Conservation (phyloP, 2,888 invertebrate species). For the Euplexia lucipara region DNA sequence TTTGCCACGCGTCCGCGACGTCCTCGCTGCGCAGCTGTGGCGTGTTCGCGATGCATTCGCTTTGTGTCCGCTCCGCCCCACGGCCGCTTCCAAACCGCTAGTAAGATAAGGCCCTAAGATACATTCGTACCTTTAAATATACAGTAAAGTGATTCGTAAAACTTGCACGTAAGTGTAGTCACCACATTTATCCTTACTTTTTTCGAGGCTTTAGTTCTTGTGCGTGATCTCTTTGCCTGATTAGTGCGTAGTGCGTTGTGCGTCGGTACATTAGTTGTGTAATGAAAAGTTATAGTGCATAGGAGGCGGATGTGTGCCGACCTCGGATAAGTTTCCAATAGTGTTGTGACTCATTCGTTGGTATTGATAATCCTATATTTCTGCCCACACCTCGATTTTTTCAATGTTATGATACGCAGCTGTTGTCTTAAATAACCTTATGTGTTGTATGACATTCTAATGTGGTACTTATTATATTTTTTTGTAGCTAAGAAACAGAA, state of each 20-base stretch:
- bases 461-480: not conserved
- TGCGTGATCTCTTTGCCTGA: constrained; percentile 62
- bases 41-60: too few relatives aligned
- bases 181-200: constrained; percentile 59
- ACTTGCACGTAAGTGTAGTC: constrained; percentile 61
- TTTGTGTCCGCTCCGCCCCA: too few relatives aligned
- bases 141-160: constrained; percentile 54
- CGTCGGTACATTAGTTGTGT: constrained; percentile 59
- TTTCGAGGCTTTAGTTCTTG: constrained; percentile 56
- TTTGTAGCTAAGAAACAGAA: not conserved
- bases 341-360: constrained; percentile 73
- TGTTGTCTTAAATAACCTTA: constrained; percentile 48
- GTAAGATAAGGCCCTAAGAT: too few relatives aligned
- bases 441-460: constrained; percentile 38
- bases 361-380: constrained; percentile 67
- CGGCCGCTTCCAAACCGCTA: too few relatives aligned
- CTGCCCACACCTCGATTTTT: constrained; percentile 69
- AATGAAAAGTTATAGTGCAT: constrained; percentile 65
- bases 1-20: too few relatives aligned
- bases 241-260: constrained; percentile 41
- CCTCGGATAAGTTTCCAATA: constrained; percentile 81
- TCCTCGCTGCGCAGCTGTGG: too few relatives aligned
- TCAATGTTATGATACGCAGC: constrained; percentile 64
- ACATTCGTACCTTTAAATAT: constrained; percentile 46
- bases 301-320: constrained; percentile 81